These are phyloP conservation scores for Drosophila picticornis DNA, from an alignment of 2,888 invertebrate species.

Conservation along the genomic window DNA sequence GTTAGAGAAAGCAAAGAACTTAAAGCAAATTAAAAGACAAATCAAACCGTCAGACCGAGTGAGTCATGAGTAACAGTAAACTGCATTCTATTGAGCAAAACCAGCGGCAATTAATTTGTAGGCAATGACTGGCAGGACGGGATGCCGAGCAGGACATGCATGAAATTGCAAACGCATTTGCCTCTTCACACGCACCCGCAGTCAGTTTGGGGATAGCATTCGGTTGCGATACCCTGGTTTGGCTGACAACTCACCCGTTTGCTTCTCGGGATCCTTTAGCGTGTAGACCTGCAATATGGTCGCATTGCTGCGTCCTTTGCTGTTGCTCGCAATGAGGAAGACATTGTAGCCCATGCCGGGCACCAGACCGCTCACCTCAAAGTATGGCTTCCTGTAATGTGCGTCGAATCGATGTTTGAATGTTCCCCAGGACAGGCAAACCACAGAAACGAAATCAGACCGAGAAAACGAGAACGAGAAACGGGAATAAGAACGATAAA, in stretches of 20 bases:
- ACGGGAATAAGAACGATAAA: slow-evolving; percentile 50
- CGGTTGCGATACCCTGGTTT: slow-evolving; percentile 1
- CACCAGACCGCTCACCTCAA: slow-evolving; percentile 89
- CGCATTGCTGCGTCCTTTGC: slow-evolving; percentile 90
- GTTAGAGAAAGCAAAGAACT: slow-evolving; percentile 51
- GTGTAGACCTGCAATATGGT: slow-evolving; percentile 89
- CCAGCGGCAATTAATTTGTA: slow-evolving; percentile 74
- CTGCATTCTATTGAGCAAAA: slow-evolving; percentile 28
- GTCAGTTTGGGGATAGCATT: slow-evolving; percentile 7
- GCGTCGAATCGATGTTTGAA: slow-evolving; percentile 72
- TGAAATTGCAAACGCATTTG: slow-evolving; percentile 63
- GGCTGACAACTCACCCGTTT: slow-evolving; percentile 87
- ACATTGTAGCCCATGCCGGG: slow-evolving; percentile 90
- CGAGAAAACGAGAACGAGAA: slow-evolving; percentile 41
- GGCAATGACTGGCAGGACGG: slow-evolving; percentile 26
- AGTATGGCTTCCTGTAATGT: slow-evolving; percentile 86
- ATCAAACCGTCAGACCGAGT: slow-evolving; percentile 50
- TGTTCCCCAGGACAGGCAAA: slow-evolving; percentile 47
- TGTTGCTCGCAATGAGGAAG: slow-evolving; percentile 89
- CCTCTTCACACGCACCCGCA: slow-evolving; percentile 37
- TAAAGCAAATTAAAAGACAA: slow-evolving; percentile 70
- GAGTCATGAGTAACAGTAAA: slow-evolving; percentile 35
- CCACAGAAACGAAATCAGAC: slow-evolving; percentile 31
- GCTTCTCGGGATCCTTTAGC: slow-evolving; percentile 90
- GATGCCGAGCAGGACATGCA: slow-evolving; percentile 61